A percentile compares a stretch with the other conserved stretches of the same genome.
phyloP scores from a whole-genome alignment of 2,888 invertebrate genomes.

The Pseudococcus jackbeardsleyi region DNA sequence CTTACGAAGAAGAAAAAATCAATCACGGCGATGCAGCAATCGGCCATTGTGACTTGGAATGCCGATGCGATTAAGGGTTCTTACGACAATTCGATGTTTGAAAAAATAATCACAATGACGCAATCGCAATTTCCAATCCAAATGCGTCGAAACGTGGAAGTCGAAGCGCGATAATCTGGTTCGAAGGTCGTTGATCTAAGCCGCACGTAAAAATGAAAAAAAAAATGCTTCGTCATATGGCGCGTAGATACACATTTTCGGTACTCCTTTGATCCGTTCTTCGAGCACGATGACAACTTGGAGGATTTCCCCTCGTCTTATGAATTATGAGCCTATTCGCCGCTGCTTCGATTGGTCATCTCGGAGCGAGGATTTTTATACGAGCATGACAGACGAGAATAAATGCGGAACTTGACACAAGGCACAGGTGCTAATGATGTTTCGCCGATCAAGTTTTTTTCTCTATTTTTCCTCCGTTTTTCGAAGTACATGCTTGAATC shows the following conservation, averaged over 20 bases:
- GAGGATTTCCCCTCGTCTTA: neutral
- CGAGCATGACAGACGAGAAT: neutral
- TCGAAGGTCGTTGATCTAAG: slow-evolving; percentile 46
- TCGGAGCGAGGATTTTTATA: neutral
- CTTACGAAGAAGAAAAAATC: neutral
- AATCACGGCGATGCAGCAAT: neutral
- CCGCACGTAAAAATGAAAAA: neutral
- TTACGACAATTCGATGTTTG: neutral
- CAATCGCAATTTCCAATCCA: neutral
- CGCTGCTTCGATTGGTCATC: neutral
- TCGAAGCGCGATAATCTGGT: slow-evolving; percentile 37
- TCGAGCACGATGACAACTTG: neutral
- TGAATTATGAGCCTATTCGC: neutral
- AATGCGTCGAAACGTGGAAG: slow-evolving; percentile 36
- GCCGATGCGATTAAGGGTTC: neutral
- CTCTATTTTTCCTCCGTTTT: neutral
- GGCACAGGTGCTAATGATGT: neutral
- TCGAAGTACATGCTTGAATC: neutral
- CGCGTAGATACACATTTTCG: neutral
- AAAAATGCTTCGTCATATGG: slow-evolving; percentile 14
- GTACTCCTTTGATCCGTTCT: neutral
- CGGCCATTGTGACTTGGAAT: slow-evolving; percentile 2
- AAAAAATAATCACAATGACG: slow-evolving; percentile 34
- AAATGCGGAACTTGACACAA: neutral
- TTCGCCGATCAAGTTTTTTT: slow-evolving; percentile 11